Evolutionary conservation across 2,797 vertebrate genomes (phyloP).

Genomic region (Chaetodon trifasciatus): DNA sequence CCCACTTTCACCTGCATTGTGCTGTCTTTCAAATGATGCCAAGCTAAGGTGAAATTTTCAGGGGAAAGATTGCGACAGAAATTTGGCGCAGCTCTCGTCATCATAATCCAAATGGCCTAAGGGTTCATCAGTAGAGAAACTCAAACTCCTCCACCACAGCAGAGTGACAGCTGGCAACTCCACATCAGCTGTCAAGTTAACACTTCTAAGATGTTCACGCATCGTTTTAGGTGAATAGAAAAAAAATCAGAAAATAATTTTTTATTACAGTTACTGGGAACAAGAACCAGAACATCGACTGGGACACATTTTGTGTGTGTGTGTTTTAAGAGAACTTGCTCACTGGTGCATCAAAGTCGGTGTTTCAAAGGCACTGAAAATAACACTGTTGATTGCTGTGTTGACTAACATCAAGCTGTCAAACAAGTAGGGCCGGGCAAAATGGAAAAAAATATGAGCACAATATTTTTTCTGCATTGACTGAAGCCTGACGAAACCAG

Average conservation of each 20-base stretch:
- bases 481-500: too few species aligned
- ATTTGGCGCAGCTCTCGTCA: background rate
- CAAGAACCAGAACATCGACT: background rate
- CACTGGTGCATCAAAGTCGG: background rate
- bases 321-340: background rate
- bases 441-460: too few species aligned
- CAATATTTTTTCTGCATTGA: too few species aligned
- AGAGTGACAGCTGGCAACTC: too few species aligned
- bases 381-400: background rate
- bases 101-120: too few species aligned
- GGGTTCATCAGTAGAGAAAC: too few species aligned
- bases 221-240: conserved; percentile 10
- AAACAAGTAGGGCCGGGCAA: too few species aligned
- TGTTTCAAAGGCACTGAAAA: background rate
- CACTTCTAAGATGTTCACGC: background rate
- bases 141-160: background rate
- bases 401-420: background rate
- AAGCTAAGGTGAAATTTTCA: background rate
- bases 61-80: background rate
- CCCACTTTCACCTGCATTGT: background rate
- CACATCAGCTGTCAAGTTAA: background rate
- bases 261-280: too few species aligned
- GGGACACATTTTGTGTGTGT: background rate
- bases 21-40: background rate
- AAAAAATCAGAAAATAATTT: conserved; percentile 3